phyloP scores from a whole-genome alignment of 2,113 vertebrate species.

The Serilophus lunatus region DNA sequence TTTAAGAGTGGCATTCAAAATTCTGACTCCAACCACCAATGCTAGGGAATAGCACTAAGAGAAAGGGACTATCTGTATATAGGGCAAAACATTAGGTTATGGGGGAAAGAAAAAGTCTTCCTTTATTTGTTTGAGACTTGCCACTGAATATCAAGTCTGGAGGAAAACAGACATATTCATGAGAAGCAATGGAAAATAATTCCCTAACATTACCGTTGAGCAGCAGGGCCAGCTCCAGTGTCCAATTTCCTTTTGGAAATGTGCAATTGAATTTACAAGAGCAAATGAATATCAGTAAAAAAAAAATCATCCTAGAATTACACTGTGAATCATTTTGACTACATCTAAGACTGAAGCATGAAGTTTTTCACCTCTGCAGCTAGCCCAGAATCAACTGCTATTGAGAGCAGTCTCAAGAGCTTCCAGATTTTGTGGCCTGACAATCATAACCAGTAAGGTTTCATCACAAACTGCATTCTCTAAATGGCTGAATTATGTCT shows the following conservation, averaged over 20 bases:
- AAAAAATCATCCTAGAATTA: neutral
- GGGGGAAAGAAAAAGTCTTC: fast-evolving
- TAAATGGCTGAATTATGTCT: neutral
- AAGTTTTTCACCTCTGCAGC: neutral
- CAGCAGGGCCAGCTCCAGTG: neutral
- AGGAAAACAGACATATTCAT: neutral
- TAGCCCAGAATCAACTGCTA: neutral
- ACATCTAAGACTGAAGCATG: neutral
- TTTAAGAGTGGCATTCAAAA: neutral
- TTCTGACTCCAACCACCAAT: neutral
- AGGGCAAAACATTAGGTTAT: neutral
- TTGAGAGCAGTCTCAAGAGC: neutral
- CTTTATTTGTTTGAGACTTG: neutral
- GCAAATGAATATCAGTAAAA: neutral
- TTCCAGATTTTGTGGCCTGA: neutral
- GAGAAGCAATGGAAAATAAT: neutral
- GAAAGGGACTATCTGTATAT: neutral
- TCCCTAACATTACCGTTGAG: neutral
- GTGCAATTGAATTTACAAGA: neutral
- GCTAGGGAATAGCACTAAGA: neutral
- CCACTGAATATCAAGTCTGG: neutral
- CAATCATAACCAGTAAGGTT: neutral
- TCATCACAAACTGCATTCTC: neutral
- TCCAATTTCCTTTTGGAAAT: neutral
- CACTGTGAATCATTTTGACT: neutral